Conservation (phyloP, 1,140 invertebrate species). For the Geopemphigus sp. region DNA sequence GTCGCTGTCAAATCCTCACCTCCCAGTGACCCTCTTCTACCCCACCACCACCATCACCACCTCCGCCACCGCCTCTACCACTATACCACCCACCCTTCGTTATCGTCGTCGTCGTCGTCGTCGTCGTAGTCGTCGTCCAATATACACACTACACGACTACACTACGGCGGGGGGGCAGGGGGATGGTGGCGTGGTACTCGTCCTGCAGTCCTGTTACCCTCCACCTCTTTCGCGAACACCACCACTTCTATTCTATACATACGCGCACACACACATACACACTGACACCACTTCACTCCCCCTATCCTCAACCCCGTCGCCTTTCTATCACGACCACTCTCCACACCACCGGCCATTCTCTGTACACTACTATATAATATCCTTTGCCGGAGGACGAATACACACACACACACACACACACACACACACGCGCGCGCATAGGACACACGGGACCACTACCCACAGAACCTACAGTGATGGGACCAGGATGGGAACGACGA, state of each 20-base stretch:
- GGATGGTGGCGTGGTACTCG: slow-evolving; percentile 2
- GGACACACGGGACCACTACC: slow-evolving; percentile 37
- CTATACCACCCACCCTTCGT: neutral
- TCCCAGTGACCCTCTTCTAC: slow-evolving; percentile 1
- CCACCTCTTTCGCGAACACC: slow-evolving; percentile 13
- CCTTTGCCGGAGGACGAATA: slow-evolving; percentile 33
- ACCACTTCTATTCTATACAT: slow-evolving; percentile 6
- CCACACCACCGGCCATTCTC: neutral
- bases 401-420: neutral
- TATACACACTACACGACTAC: slow-evolving; percentile 24
- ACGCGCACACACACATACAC: neutral
- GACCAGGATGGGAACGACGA: slow-evolving; percentile 28
- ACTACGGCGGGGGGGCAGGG: neutral
- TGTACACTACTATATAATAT: slow-evolving; percentile 33
- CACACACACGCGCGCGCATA: neutral
- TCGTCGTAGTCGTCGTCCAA: slow-evolving; percentile 19
- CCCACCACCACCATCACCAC: neutral
- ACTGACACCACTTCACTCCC: neutral
- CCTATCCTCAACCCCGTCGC: neutral
- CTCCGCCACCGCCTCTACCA: no score
- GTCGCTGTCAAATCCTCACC: slow-evolving; percentile 30
- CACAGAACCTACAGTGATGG: slow-evolving; percentile 10
- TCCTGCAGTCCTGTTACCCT: slow-evolving; percentile 18
- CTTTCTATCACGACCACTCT: neutral
- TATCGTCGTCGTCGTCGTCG: neutral